Evolutionary conservation across 2,113 vertebrate species (phyloP), one percentile per base, ranked within the genome.

Genomic region (Noctilio leporinus): DNA sequence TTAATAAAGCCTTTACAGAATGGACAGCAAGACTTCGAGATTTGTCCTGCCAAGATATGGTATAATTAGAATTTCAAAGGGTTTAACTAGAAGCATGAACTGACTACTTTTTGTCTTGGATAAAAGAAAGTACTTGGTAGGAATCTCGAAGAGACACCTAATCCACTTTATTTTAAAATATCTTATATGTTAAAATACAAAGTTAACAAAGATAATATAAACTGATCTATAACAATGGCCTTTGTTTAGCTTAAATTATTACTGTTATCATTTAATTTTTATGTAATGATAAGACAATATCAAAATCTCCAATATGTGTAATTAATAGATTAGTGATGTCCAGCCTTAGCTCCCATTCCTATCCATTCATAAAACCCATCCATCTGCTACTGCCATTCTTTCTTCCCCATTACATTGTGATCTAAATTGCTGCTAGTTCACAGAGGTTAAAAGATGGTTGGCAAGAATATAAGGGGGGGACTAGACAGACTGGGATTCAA

Each of bases 11-110:
- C 92, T 94, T 98, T 10, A 98, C 98, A 20, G 98, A 97, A 65
- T 98, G 98, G 1, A 99, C 99, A 69, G 99, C 99, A 3, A 99
- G 97, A 93, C 99, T 99, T 97, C 99, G 99, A 67, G 98, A 98
- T 96, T 99, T 99, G 94, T 99, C 99, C 99, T 99, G 43, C 2
- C 2, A 86, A 97, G 95, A 97, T 33, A 95, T 4, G 86, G 35
- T 65, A 85, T 35, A 8, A 76, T 95, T 95, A 93, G 84, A 75
- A 93, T 86, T 88, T 95, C 51, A 30, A 64, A 85, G 15, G 19
- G 8, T 35, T 84, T 77, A 24, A 80, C 59, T 85, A 88, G 67
- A 88, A 88, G 45, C 38, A 84, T 83, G 53, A 95, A 26, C 26
- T 83, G 40, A 78, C 15, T 85, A 73, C 17, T 67, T 91, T 95